phyloP scores from a whole-genome alignment of 1,140 invertebrate species.

The Acromyrmex charruanus region DNA sequence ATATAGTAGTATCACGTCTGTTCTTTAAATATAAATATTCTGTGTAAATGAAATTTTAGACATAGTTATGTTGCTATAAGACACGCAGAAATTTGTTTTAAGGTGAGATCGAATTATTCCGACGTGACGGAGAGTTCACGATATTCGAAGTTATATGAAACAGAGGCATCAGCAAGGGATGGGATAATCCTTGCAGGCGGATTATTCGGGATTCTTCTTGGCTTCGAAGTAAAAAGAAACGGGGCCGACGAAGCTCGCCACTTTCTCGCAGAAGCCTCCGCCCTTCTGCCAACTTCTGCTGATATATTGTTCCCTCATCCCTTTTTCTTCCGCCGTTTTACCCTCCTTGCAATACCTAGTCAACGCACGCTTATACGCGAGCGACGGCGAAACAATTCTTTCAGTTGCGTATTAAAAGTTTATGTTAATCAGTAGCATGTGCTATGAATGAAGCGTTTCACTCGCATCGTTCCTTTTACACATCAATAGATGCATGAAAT shows the following conservation, averaged over 20 bases:
- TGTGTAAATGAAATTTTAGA: slow-evolving; percentile 13
- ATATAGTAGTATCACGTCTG: too few species aligned
- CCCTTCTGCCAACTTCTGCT: slow-evolving; percentile 78
- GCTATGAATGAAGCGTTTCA: background rate
- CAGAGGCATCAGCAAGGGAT: slow-evolving; percentile 78
- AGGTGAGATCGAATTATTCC: slow-evolving; percentile 56
- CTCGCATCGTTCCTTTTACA: background rate
- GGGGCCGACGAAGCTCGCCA: slow-evolving; percentile 76
- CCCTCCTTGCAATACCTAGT: slow-evolving; percentile 58
- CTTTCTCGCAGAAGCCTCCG: slow-evolving; percentile 79
- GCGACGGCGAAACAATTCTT: slow-evolving; percentile 48
- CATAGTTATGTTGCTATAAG: background rate
- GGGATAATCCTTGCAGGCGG: slow-evolving; percentile 84
- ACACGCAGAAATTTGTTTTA: slow-evolving; percentile 47
- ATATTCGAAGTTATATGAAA: slow-evolving; percentile 82
- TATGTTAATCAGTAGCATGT: slow-evolving; percentile 39
- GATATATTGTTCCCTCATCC: slow-evolving; percentile 81
- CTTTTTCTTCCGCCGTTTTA: slow-evolving; percentile 62
- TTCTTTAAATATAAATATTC: background rate
- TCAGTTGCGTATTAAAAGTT: slow-evolving; percentile 54
- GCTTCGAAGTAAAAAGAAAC: slow-evolving; percentile 79
- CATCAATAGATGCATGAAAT: background rate
- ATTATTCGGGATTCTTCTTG: slow-evolving; percentile 85
- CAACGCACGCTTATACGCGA: slow-evolving; percentile 57
- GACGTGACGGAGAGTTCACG: slow-evolving; percentile 71